Evolutionary conservation across 2,888 invertebrate genomes (phyloP).

Genomic region (Selenia dentaria): DNA sequence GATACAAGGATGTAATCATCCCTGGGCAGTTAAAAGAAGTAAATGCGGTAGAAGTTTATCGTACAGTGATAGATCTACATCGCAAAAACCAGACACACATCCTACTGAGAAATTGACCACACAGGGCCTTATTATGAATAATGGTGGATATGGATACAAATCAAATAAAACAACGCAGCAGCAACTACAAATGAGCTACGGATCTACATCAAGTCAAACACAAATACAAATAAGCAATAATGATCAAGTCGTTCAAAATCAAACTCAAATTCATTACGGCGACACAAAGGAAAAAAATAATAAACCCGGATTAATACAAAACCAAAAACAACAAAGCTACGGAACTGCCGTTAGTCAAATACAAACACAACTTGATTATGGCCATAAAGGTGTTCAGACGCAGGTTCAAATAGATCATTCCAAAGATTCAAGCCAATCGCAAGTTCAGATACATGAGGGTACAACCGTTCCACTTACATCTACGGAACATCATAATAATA

Average conservation of each 20-base stretch:
- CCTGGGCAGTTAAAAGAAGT: constrained; percentile 82
- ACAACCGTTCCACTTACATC: constrained; percentile 32
- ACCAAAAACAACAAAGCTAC: constrained; percentile 53
- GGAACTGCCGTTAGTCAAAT: constrained; percentile 52
- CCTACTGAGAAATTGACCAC: constrained; percentile 17
- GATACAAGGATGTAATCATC: constrained; percentile 89
- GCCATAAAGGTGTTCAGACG: constrained; percentile 51
- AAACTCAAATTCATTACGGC: constrained; percentile 56
- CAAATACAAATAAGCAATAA: constrained; percentile 54
- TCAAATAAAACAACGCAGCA: constrained; percentile 39
- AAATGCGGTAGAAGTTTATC: constrained; percentile 56
- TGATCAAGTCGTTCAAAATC: constrained; percentile 49
- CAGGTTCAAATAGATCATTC: constrained; percentile 59
- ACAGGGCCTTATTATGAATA: constrained; percentile 13
- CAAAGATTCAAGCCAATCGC: constrained; percentile 53
- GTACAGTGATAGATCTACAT: constrained; percentile 19
- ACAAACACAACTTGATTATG: constrained; percentile 55
- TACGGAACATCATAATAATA: constrained; percentile 10
- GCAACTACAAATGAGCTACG: constrained; percentile 53
- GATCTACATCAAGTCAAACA: constrained; percentile 47
- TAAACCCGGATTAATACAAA: constrained; percentile 40
- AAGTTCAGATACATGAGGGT: constrained; percentile 45
- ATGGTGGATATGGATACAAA: constrained; percentile 17
- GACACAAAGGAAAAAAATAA: constrained; percentile 34
- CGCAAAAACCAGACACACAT: constrained; percentile 5